Evolutionary conservation across 2,113 vertebrate genomes (phyloP).

Genomic region (Spea bombifrons): DNA sequence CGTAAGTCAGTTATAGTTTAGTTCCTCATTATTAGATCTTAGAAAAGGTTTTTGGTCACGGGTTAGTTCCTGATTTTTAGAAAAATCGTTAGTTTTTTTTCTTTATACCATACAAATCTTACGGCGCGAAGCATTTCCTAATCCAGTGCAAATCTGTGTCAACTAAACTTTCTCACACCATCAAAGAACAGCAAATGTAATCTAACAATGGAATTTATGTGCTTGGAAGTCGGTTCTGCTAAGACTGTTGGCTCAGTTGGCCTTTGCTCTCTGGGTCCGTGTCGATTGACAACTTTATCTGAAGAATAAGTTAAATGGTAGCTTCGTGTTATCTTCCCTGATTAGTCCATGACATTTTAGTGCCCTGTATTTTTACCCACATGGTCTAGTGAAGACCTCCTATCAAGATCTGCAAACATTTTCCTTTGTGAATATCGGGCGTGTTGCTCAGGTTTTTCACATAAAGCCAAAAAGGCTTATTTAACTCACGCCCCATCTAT

Average conservation of each 20-base stretch:
- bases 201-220: neutral
- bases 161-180: neutral
- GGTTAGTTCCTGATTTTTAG: neutral
- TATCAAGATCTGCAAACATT: too few species aligned
- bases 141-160: neutral
- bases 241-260: neutral
- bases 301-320: too few species aligned
- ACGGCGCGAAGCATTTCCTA: conserved; percentile 9
- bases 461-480: too few species aligned
- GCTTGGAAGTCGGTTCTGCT: neutral
- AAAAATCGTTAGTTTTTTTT: neutral
- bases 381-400: too few species aligned
- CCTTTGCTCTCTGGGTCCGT: neutral
- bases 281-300: neutral
- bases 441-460: too few species aligned
- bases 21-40: neutral
- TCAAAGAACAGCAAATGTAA: neutral
- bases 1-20: too few species aligned
- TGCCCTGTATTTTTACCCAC: too few species aligned
- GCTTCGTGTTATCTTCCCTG: too few species aligned
- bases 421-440: too few species aligned
- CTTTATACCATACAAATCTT: neutral
- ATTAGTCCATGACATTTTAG: too few species aligned
- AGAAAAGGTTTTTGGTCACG: neutral
- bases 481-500: too few species aligned